phyloP scores from a whole-genome alignment of 2,888 invertebrate species.

The Phengaris alcon region DNA sequence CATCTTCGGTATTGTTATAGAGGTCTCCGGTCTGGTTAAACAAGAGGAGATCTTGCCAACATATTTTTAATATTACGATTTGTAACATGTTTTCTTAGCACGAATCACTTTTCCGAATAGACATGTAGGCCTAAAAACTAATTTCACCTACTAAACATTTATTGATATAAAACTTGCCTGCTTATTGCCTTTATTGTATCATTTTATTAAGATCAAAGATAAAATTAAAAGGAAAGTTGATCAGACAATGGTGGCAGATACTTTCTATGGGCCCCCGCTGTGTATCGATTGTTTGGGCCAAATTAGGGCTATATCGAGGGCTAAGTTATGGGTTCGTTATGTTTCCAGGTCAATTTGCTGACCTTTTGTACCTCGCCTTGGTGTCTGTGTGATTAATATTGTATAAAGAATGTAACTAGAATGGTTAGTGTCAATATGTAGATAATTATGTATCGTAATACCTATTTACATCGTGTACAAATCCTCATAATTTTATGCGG shows the following conservation, averaged over 20 bases:
- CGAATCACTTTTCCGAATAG: no score
- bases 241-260: conserved; percentile 11
- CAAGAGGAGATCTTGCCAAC: no score
- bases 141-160: background rate
- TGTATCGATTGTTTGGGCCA: conserved; percentile 13
- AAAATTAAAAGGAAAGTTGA: conserved; percentile 24
- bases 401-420: no score
- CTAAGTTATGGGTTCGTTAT: conserved; percentile 17
- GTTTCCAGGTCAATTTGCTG: conserved; percentile 13
- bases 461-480: background rate
- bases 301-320: conserved; percentile 14
- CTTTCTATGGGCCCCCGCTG: conserved; percentile 20
- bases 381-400: background rate
- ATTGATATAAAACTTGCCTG: background rate
- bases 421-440: background rate
- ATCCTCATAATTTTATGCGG: no score
- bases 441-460: background rate
- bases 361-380: background rate
- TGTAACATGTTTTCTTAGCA: no score
- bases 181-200: conserved; percentile 18
- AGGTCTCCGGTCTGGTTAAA: no score
- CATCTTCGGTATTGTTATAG: no score
- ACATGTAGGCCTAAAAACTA: background rate
- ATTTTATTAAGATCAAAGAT: conserved; percentile 25
- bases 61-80: no score